Conservation (phyloP, 2,888 invertebrate genomes). For the Drosophila antonietae region DNA sequence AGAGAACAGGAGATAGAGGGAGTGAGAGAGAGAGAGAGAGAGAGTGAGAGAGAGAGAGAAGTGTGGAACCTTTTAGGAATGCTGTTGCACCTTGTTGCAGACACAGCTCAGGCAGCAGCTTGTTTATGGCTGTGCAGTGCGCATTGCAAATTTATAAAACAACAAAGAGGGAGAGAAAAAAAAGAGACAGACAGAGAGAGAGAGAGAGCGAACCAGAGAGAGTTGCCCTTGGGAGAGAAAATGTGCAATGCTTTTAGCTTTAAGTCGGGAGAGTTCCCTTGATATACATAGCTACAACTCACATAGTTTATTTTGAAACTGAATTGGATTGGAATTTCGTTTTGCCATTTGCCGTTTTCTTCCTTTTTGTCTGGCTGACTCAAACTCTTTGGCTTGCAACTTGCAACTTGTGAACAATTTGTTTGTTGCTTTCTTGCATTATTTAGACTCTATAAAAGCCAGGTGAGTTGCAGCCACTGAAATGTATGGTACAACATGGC, state of each 20-base stretch:
- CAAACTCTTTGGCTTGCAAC: conserved; percentile 1
- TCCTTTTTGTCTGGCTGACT: not conserved
- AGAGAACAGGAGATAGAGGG: not conserved
- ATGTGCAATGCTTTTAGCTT: conserved; percentile 15
- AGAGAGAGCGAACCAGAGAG: not conserved
- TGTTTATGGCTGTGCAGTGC: conserved; percentile 62
- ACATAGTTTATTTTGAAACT: conserved; percentile 28
- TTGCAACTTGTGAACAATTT: conserved; percentile 8
- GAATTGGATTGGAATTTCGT: conserved; percentile 10
- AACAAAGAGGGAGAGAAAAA: conserved; percentile 7
- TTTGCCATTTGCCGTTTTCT: conserved; percentile 1
- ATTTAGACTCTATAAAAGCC: not conserved
- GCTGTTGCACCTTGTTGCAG: conserved; percentile 55
- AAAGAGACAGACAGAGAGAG: not conserved
- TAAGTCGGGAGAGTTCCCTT: conserved; percentile 11
- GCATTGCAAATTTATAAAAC: conserved; percentile 35
- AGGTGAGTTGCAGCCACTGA: not conserved
- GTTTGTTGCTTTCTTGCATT: not conserved
- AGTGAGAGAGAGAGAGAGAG: not conserved
- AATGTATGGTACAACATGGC: not conserved
- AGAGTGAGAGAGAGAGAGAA: conserved; percentile 13
- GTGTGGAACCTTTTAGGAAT: conserved; percentile 39
- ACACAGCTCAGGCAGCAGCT: conserved; percentile 30
- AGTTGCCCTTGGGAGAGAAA: conserved; percentile 16
- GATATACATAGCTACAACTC: conserved; percentile 1